These are phyloP conservation scores for Heliconius cydno DNA, from an alignment of 2,888 invertebrate genomes.

Conservation along the genomic window DNA sequence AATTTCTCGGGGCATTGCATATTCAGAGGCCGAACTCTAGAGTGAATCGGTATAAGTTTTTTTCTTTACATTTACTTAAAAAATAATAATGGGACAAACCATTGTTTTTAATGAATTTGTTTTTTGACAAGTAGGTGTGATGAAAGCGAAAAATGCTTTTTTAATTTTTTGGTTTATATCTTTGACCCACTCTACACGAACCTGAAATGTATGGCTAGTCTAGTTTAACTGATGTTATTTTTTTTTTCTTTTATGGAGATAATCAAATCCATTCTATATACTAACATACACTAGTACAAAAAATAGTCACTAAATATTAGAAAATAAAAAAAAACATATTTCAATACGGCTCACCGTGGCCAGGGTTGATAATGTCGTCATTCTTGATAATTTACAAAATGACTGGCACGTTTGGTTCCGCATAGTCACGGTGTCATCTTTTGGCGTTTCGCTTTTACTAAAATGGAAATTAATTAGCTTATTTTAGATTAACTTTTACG, in stretches of 20 bases:
- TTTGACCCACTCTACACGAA: too few species aligned
- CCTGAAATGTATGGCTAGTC: too few species aligned
- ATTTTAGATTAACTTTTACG: constrained; percentile 7
- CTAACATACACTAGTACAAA: neutral
- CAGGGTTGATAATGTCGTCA: constrained; percentile 65
- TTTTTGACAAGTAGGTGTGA: neutral
- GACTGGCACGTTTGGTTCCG: constrained; percentile 59
- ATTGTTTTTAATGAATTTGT: neutral
- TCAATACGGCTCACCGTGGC: constrained; percentile 10
- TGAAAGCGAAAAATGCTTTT: too few species aligned
- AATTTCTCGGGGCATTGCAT: too few species aligned
- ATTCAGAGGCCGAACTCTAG: too few species aligned
- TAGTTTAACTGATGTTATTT: too few species aligned
- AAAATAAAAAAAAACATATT: neutral
- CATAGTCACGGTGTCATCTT: constrained; percentile 52
- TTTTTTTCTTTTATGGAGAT: neutral
- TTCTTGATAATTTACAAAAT: constrained; percentile 68
- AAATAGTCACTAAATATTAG: neutral
- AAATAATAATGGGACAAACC: too few species aligned
- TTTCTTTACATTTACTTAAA: too few species aligned
- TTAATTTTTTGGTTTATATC: too few species aligned
- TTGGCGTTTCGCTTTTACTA: constrained; percentile 38
- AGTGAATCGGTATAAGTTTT: too few species aligned
- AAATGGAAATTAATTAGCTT: constrained; percentile 15
- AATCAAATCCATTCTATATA: neutral